These are phyloP conservation scores for Neotragus moschatus DNA, from an alignment of 2,113 vertebrate species.

Conservation along the genomic window DNA sequence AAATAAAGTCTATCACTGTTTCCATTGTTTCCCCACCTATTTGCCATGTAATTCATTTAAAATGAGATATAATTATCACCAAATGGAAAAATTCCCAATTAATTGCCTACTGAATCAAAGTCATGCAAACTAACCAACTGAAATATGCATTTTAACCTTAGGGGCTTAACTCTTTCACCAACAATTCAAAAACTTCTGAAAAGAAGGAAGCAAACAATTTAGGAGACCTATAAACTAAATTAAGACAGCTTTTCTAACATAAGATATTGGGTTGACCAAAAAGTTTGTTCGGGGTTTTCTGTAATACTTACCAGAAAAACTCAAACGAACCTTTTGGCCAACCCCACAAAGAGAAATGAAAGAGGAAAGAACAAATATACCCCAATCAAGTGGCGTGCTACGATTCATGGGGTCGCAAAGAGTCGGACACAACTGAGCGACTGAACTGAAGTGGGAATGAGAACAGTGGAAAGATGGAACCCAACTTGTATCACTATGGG, in stretches of 20 bases:
- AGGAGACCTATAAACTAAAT: neutral
- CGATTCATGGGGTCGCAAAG: no score
- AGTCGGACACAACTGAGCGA: no score
- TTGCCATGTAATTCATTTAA: neutral
- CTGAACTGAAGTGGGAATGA: neutral
- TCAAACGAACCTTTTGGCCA: neutral
- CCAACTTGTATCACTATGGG: neutral
- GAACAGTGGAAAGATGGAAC: neutral
- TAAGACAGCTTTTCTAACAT: neutral
- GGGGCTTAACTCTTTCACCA: neutral
- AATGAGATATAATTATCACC: neutral
- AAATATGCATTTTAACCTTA: neutral
- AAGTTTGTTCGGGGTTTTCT: neutral
- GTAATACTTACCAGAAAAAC: neutral
- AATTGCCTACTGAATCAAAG: neutral
- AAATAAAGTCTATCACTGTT: neutral
- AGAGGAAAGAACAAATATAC: neutral
- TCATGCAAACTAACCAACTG: neutral
- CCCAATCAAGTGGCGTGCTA: neutral
- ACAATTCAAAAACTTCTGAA: neutral
- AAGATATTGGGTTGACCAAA: neutral
- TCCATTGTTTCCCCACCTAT: neutral
- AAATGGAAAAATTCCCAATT: neutral
- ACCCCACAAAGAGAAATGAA: neutral
- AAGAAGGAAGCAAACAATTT: neutral